A percentile compares a stretch with the other conserved stretches of the same genome.
Conservation (phyloP, 2,888 invertebrate species). For the Idaea straminata region DNA sequence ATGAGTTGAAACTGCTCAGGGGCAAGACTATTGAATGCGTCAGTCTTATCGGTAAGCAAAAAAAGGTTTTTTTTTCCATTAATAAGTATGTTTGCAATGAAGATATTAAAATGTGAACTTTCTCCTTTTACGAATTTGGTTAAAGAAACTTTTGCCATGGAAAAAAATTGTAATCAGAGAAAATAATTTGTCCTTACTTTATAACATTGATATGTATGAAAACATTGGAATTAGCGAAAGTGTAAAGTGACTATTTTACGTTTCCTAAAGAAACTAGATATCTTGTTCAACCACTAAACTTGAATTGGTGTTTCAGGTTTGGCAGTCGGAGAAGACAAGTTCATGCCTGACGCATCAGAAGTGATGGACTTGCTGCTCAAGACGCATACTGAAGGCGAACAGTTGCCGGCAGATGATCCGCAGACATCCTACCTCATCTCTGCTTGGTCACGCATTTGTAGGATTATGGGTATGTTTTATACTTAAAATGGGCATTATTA, state of each 20-base stretch:
- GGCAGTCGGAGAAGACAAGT: slow-evolving; percentile 91
- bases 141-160: too few relatives aligned
- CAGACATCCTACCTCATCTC: slow-evolving; percentile 98
- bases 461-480: slow-evolving; percentile 83
- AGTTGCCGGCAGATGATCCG: slow-evolving; percentile 96
- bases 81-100: too few relatives aligned
- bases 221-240: too few relatives aligned
- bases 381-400: slow-evolving; percentile 91
- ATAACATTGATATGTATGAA: too few relatives aligned
- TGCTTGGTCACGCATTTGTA: slow-evolving; percentile 99
- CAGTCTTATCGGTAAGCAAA: slow-evolving; percentile 91
- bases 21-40: slow-evolving; percentile 99
- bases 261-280: not conserved
- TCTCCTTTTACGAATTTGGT: too few relatives aligned
- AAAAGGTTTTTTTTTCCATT: not conserved
- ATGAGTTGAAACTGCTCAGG: slow-evolving; percentile 93
- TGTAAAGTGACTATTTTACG: too few relatives aligned
- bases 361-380: slow-evolving; percentile 97
- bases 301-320: slow-evolving; percentile 55
- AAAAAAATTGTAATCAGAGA: too few relatives aligned
- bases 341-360: slow-evolving; percentile 94
- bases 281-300: not conserved
- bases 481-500: not conserved
- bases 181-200: too few relatives aligned
- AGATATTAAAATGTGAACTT: too few relatives aligned